Percentiles rank a stretch among this genome's conserved stretches.
Conservation (phyloP, 2,797 vertebrate genomes). For the Zenarchopterus dispar region DNA sequence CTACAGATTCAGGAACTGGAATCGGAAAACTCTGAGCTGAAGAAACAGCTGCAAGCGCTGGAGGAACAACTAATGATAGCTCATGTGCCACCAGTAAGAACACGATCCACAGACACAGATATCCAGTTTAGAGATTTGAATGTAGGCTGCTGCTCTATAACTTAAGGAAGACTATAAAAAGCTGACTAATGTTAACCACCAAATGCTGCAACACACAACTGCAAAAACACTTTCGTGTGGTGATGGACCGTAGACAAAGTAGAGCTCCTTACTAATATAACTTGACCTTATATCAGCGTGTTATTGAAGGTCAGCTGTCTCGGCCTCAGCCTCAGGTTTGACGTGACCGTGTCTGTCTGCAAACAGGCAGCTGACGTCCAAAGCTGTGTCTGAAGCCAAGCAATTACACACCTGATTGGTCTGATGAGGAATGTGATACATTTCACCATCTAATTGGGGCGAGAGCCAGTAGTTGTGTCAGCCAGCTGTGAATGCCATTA, state of each 20-base stretch:
- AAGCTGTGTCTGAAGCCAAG: constrained; percentile 31
- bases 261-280: too few relatives aligned
- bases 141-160: not conserved
- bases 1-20: constrained; percentile 96
- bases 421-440: constrained; percentile 51
- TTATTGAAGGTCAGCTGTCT: constrained; percentile 16
- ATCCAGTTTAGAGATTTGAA: not conserved
- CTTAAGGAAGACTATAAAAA: too few relatives aligned
- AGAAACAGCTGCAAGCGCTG: constrained; percentile 92
- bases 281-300: constrained; percentile 5
- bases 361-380: constrained; percentile 9
- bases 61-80: constrained; percentile 92
- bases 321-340: not conserved
- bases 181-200: too few relatives aligned
- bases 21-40: constrained; percentile 94
- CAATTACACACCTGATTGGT: constrained; percentile 64
- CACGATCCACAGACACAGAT: not conserved
- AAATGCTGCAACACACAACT: too few relatives aligned
- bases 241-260: too few relatives aligned
- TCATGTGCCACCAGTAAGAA: constrained; percentile 90
- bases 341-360: constrained; percentile 13
- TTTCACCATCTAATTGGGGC: constrained; percentile 26
- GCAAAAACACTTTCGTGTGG: too few relatives aligned
- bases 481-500: constrained; percentile 31
- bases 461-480: constrained; percentile 13